These are phyloP conservation scores for Acanthochromis polyacanthus DNA, from an alignment of 2,113 vertebrate species.

Conservation along the genomic window DNA sequence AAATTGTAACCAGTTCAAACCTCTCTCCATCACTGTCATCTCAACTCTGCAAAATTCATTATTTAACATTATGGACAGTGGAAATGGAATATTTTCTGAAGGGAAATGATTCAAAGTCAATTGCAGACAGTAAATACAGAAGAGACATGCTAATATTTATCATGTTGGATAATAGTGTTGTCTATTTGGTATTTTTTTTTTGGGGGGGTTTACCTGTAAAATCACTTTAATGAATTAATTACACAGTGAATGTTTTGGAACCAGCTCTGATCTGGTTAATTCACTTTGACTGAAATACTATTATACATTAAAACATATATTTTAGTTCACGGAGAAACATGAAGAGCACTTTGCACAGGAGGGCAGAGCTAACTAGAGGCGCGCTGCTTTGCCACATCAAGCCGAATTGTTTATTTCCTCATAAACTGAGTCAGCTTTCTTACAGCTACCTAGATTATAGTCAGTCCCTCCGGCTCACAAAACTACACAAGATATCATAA, in stretches of 20 bases:
- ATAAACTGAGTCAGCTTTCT: slow-evolving; percentile 5
- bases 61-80: no score
- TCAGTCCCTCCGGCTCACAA: slow-evolving; percentile 4
- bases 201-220: no score
- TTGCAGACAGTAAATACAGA: no score
- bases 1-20: no score
- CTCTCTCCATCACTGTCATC: no score
- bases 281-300: neutral
- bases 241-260: neutral
- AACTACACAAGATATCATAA: slow-evolving; percentile 16
- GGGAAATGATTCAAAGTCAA: no score
- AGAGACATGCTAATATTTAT: no score
- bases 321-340: neutral
- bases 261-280: neutral
- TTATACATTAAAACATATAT: neutral
- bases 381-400: neutral
- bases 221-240: neutral
- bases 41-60: no score
- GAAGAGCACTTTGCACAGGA: neutral
- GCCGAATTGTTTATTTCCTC: slow-evolving; percentile 9
- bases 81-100: no score
- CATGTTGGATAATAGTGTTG: no score
- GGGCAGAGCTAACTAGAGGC: neutral
- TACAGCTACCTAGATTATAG: slow-evolving; percentile 3
- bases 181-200: neutral